Percentiles rank a stretch among this genome's conserved stretches.
phyloP scores from a whole-genome alignment of 35 echinoderm and acorn worm genomes.

The Ophiothrix spiculata region DNA sequence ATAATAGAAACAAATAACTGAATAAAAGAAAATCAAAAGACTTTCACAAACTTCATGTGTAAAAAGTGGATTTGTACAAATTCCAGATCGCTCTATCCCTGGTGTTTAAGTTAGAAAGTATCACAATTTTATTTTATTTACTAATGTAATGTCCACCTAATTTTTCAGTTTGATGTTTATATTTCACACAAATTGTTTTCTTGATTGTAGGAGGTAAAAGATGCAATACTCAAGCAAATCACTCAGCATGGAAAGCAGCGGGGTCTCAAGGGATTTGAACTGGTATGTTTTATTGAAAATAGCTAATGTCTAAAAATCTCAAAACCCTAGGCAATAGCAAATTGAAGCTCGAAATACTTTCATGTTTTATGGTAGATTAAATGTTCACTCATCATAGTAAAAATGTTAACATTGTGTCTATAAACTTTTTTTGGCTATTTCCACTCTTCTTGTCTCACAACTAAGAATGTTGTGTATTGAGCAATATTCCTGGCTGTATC shows the following conservation, averaged over 20 bases:
- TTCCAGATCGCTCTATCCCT: background rate
- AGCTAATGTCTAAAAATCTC: background rate
- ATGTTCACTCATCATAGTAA: background rate
- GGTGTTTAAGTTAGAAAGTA: background rate
- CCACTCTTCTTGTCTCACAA: background rate
- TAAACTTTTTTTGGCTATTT: background rate
- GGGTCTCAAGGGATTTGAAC: constrained; percentile 44
- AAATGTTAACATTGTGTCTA: background rate
- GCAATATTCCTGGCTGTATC: no score
- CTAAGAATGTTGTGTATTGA: background rate
- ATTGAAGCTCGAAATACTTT: background rate
- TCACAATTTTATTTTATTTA: background rate
- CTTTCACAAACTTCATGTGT: background rate
- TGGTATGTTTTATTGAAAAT: constrained; percentile 30
- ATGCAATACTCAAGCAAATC: constrained; percentile 11
- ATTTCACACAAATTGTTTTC: background rate
- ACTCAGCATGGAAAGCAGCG: constrained; percentile 10
- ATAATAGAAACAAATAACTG: no score
- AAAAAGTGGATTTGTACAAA: background rate
- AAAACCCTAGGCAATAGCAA: background rate
- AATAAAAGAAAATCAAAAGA: background rate
- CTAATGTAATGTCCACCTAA: background rate
- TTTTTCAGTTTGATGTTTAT: background rate
- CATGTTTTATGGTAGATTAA: background rate
- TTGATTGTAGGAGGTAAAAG: constrained; percentile 19